phyloP scores from a whole-genome alignment of 2,797 vertebrate species.

The Microchirus variegatus region DNA sequence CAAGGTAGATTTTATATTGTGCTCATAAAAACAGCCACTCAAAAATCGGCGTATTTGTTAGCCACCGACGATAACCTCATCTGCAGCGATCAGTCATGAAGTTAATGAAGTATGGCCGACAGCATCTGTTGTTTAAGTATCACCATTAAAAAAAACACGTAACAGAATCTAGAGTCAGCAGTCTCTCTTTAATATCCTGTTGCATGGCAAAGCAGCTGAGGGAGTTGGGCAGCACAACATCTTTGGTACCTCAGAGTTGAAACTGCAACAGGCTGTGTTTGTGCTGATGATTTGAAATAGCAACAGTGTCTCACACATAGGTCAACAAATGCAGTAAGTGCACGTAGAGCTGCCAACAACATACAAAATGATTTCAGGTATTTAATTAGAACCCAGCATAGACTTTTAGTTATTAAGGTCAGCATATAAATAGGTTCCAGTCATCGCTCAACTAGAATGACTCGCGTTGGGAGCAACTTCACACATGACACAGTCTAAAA shows the following conservation, averaged over 20 bases:
- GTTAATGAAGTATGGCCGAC: slow-evolving; percentile 8
- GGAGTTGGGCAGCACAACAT: neutral
- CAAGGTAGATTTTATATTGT: neutral
- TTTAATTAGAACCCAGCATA: slow-evolving; percentile 39
- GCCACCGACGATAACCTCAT: slow-evolving; percentile 7
- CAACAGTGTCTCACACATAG: slow-evolving; percentile 17
- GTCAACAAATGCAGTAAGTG: slow-evolving; percentile 17
- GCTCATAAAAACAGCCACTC: neutral
- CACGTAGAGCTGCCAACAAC: slow-evolving; percentile 7
- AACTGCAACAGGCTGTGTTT: slow-evolving; percentile 16
- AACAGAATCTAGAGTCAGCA: slow-evolving; percentile 48
- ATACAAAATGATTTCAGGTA: slow-evolving; percentile 30
- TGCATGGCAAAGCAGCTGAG: slow-evolving; percentile 33
- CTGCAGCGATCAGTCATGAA: neutral
- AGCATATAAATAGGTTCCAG: slow-evolving; percentile 58
- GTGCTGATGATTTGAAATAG: slow-evolving; percentile 24
- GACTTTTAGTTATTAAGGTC: slow-evolving; percentile 60
- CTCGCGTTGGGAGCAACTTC: slow-evolving; percentile 41
- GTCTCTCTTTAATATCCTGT: slow-evolving; percentile 34
- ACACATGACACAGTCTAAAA: slow-evolving; percentile 23
- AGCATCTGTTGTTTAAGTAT: slow-evolving; percentile 40
- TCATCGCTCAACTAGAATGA: slow-evolving; percentile 35
- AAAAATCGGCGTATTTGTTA: neutral
- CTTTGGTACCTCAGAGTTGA: slow-evolving; percentile 1
- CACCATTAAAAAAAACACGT: slow-evolving; percentile 5